These are phyloP conservation scores for Sternotherus odoratus DNA, from an alignment of 2,797 vertebrate genomes.

Conservation along the genomic window DNA sequence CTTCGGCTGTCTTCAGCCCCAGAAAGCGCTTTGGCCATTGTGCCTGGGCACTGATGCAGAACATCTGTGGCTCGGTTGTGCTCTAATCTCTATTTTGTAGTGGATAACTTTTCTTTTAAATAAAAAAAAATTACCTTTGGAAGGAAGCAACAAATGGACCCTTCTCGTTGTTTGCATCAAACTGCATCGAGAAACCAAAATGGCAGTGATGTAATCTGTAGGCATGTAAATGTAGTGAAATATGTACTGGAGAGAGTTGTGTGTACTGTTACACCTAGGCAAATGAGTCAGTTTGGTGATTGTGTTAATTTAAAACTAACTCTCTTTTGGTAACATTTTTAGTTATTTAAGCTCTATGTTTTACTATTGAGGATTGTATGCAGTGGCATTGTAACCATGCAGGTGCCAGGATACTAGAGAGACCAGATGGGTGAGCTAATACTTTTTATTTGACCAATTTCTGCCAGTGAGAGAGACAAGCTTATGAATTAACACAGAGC, in stretches of 20 bases:
- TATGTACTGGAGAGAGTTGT: not conserved
- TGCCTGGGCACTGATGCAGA: conserved; percentile 70
- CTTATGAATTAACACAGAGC: no score
- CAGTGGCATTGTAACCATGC: not conserved
- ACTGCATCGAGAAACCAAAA: not conserved
- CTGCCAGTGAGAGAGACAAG: no score
- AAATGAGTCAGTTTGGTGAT: conserved; percentile 41
- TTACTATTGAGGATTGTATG: conserved; percentile 31
- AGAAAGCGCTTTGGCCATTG: conserved; percentile 55
- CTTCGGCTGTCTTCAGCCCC: conserved; percentile 55
- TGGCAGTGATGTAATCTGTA: not conserved
- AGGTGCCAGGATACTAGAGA: not conserved
- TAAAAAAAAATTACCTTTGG: not conserved
- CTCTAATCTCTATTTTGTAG: not conserved
- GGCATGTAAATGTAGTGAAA: conserved; percentile 35
- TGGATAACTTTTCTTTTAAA: conserved; percentile 12
- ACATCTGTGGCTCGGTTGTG: conserved; percentile 53
- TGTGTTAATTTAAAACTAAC: conserved; percentile 43
- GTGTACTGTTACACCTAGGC: conserved; percentile 32
- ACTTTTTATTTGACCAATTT: not conserved
- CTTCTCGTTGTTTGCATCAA: not conserved
- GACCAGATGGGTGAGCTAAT: not conserved
- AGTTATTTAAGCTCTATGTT: conserved; percentile 7
- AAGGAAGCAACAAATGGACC: not conserved
- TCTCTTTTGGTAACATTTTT: conserved; percentile 52